Percentiles rank a stretch among this genome's conserved stretches.
phyloP scores from a whole-genome alignment of 2,888 invertebrate species.

The Keiferia lycopersicella region DNA sequence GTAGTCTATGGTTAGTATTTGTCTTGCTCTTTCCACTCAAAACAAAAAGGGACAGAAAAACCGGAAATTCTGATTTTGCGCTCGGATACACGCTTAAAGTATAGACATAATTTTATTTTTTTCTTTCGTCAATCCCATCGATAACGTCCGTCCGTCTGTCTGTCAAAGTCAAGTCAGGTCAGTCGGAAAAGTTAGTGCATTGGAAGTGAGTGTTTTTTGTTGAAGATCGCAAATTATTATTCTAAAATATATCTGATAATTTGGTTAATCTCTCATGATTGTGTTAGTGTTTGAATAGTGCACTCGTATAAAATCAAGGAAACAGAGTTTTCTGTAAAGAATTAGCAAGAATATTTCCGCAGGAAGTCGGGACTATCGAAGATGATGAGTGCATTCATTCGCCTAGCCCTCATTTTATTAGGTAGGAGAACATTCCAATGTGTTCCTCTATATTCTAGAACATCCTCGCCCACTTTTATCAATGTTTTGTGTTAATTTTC shows the following conservation, averaged over 20 bases:
- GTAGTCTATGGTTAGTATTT: conserved; percentile 1
- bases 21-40: not conserved
- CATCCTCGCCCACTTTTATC: not conserved
- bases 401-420: conserved; percentile 52
- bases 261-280: not conserved
- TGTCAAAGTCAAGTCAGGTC: no score
- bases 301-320: not conserved
- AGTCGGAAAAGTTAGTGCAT: not conserved
- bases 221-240: not conserved
- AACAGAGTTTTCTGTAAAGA: not conserved
- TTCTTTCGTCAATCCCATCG: not conserved
- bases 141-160: not conserved
- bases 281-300: not conserved
- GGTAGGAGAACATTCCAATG: conserved; percentile 49
- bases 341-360: conserved; percentile 29
- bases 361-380: conserved; percentile 47
- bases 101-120: conserved; percentile 14
- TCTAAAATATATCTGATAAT: not conserved
- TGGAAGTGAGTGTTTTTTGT: not conserved
- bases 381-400: conserved; percentile 58
- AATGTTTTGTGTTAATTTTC: conserved; percentile 39
- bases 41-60: not conserved
- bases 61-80: not conserved
- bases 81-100: conserved; percentile 12
- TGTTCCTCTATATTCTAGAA: not conserved